These are phyloP conservation scores for Lepidocyrtinus sp. DNA, from an alignment of 2,888 invertebrate species.

Conservation along the genomic window DNA sequence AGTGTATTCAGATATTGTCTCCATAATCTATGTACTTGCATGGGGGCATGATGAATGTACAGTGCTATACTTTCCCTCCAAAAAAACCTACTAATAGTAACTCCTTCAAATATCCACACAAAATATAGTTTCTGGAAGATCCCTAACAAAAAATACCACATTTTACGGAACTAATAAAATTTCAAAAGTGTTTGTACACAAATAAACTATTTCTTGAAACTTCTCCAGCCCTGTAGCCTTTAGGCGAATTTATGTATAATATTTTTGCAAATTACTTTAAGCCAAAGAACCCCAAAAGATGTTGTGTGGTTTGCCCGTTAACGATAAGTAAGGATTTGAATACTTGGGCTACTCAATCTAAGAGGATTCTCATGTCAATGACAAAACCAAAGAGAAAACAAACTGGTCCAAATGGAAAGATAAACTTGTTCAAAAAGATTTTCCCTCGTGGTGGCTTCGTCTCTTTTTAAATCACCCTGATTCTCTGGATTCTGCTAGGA, in stretches of 20 bases:
- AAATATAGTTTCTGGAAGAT: too few relatives aligned
- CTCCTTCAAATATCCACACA: not conserved
- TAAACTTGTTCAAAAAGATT: conserved; percentile 38
- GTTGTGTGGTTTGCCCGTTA: too few relatives aligned
- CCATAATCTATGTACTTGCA: not conserved
- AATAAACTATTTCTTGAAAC: too few relatives aligned
- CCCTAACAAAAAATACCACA: too few relatives aligned
- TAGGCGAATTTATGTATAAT: not conserved
- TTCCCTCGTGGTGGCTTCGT: not conserved
- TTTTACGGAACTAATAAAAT: too few relatives aligned
- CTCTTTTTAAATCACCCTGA: conserved; percentile 40
- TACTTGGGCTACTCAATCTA: too few relatives aligned
- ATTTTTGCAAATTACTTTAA: not conserved
- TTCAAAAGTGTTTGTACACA: too few relatives aligned
- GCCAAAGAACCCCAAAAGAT: too few relatives aligned
- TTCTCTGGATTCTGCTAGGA: conserved; percentile 47
- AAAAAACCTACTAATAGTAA: not conserved
- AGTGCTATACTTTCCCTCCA: not conserved
- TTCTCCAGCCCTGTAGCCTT: too few relatives aligned
- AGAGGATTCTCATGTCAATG: conserved; percentile 13
- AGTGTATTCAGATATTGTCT: too few relatives aligned
- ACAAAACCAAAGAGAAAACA: conserved; percentile 35
- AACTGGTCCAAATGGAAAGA: conserved; percentile 39
- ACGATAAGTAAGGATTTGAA: too few relatives aligned
- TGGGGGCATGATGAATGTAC: not conserved